Evolutionary conservation across 2,113 vertebrate species (phyloP), one percentile per base, ranked within the genome.

Genomic region (Potamarius usumacintae): DNA sequence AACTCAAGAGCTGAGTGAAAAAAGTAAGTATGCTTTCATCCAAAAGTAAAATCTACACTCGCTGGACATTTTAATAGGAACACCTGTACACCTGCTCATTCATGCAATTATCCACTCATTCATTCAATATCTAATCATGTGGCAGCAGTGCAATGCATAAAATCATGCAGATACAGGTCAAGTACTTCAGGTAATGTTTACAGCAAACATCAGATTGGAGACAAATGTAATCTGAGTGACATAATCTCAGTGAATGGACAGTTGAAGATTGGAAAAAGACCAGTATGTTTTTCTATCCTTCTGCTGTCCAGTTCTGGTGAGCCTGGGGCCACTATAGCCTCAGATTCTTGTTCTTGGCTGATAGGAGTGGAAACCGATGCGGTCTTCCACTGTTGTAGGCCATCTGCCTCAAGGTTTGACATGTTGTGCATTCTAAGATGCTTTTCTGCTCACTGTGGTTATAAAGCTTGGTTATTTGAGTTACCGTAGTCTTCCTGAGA

Each of bases 1-100:
- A 27, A 91, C 85, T 50, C 89, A 88, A 77, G 90, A 87, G 48
- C 53, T 89, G 27, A 92, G 90, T 90, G 85, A 86, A 82, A 89
- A 91, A 87, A 80, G 92, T 91, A 90, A 89, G 90, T 89, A 34
- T n/a, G 22, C 22, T 84, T 85, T 57, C 25, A 67, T 14, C 25
- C 72, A 58, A n/a, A 85, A 69, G 55, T 53, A 58, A 55, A 80
- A 25, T 80, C 55, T 80, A 60, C 50, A 60, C n/a, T 79, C 15
- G 18, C 0, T 74, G n/a, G 3, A 79, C n/a, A 58, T 27, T 58
- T 79, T 57, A 79, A 30, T 30, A 57, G 2, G 14, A 57, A 9
- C 53, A 79, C 20, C 2, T 52, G 1, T 11, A 77, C 42, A 50
- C 10, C 10, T 53, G 50, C 48, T n/a, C n/a, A 55, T 57, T 30